Evolutionary conservation across 2,113 vertebrate genomes (phyloP), one percentile per base, ranked within the genome.

Genomic region (Cygnus atratus): DNA sequence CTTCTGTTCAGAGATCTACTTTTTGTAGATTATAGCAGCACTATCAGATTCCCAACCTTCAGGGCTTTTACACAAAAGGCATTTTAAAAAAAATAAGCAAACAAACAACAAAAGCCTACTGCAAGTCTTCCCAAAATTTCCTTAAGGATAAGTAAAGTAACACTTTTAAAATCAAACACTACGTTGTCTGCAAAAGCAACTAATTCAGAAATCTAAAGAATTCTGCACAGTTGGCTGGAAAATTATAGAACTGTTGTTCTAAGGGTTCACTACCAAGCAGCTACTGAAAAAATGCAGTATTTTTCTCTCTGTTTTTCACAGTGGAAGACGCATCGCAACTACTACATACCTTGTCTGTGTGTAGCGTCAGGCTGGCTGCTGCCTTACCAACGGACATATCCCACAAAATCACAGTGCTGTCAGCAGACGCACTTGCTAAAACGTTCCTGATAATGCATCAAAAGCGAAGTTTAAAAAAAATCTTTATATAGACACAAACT

Each of bases 371-470:
- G 52, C 97, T 99, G 41, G 98, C 98, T 62, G 98, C 99, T 54
- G 99, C 98, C 87, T 98, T 99, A 73, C 99, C 98, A 82, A 98
- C 95, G 76, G 97, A 93, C 96, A 99, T 97, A 87, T 99, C 99
- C 99, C 99, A 99, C 79, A 99, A 95, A 84, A 99, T 97, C 7
- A 99, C 98, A 0, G 98, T 98, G 33, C 96, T 97, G 71, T 99
- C 99, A 35, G 99, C 99, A 48, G 99, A 99, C 0, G 98, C 99
- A 68, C 99, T 99, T 84, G 98, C 99, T 96, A 99, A 97, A 92
- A 99, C 99, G 2, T 99, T 99, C 97, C 99, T 99, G 74, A 79
- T 5, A 85, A 82, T 3, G 52, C 11, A 79, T 44, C 3, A 76
- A 58, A 83, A 86, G 84, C 11, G 2, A 39, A 72, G 24, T 59